Conservation (phyloP, 1,140 invertebrate genomes). For the Halesus radiatus region DNA sequence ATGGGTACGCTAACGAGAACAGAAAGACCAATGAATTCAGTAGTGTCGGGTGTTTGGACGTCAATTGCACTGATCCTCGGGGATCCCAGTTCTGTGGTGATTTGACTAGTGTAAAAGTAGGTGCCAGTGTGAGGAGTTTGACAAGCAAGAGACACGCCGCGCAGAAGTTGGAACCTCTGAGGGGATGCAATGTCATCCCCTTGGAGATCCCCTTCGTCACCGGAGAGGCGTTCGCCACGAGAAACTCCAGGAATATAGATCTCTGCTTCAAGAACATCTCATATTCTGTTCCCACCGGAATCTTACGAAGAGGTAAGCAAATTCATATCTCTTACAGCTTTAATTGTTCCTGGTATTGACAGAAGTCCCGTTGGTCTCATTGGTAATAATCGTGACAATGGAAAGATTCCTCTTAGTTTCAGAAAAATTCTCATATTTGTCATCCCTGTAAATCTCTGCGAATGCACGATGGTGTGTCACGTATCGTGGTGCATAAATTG, state of each 20-base stretch:
- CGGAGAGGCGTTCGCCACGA: conserved; percentile 11
- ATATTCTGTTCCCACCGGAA: conserved; percentile 39
- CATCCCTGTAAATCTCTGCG: too few relatives aligned
- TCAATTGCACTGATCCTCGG: neutral
- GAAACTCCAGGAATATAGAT: conserved; percentile 29
- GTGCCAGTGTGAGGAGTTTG: conserved; percentile 29
- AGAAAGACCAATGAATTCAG: neutral
- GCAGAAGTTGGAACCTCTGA: conserved; percentile 40
- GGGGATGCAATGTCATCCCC: neutral
- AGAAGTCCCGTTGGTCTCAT: too few relatives aligned
- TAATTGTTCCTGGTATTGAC: too few relatives aligned
- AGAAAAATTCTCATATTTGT: too few relatives aligned
- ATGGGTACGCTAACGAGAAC: neutral
- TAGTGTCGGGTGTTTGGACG: conserved; percentile 25
- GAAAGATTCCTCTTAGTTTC: too few relatives aligned
- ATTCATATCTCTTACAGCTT: neutral
- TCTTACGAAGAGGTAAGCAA: conserved; percentile 47
- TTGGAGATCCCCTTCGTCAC: neutral
- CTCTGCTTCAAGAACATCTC: conserved; percentile 47
- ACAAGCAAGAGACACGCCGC: conserved; percentile 33
- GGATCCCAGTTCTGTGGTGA: neutral
- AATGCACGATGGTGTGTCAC: too few relatives aligned
- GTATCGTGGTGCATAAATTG: too few relatives aligned
- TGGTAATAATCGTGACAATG: too few relatives aligned
- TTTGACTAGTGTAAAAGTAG: neutral